phyloP scores from a whole-genome alignment of 2,113 vertebrate genomes.

The Hemiprocne comata region DNA sequence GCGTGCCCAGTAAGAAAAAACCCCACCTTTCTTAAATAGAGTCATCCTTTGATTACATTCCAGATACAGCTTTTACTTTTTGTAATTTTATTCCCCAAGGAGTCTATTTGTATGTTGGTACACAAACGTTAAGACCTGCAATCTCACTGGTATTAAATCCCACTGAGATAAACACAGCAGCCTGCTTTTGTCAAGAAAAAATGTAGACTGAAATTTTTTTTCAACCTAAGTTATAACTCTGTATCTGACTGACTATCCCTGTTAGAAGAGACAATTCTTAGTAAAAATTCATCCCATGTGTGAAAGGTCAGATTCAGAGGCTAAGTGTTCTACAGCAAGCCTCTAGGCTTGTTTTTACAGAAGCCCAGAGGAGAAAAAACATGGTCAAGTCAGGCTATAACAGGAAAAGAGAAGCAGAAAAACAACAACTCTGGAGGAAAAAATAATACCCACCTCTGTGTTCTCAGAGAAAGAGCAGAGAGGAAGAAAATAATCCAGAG shows the following conservation, averaged over 20 bases:
- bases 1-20: neutral
- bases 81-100: neutral
- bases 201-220: neutral
- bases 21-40: neutral
- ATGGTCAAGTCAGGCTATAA: neutral
- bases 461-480: neutral
- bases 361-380: conserved; percentile 12
- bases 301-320: conserved; percentile 44
- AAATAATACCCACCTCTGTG: neutral
- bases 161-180: neutral
- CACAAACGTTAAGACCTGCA: neutral
- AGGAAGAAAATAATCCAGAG: neutral
- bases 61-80: neutral
- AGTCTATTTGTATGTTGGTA: neutral
- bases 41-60: neutral
- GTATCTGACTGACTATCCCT: neutral
- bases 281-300: neutral
- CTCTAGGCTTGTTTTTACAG: conserved; percentile 6
- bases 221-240: neutral
- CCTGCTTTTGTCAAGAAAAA: neutral
- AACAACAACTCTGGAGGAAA: neutral
- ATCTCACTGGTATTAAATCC: neutral
- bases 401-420: neutral
- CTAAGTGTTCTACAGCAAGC: conserved; percentile 17
- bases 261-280: neutral